Percentiles rank a stretch among this genome's conserved stretches.
These are phyloP conservation scores for Ophiothrix spiculata DNA, from an alignment of 35 echinoderm and acorn worm species.

Conservation along the genomic window DNA sequence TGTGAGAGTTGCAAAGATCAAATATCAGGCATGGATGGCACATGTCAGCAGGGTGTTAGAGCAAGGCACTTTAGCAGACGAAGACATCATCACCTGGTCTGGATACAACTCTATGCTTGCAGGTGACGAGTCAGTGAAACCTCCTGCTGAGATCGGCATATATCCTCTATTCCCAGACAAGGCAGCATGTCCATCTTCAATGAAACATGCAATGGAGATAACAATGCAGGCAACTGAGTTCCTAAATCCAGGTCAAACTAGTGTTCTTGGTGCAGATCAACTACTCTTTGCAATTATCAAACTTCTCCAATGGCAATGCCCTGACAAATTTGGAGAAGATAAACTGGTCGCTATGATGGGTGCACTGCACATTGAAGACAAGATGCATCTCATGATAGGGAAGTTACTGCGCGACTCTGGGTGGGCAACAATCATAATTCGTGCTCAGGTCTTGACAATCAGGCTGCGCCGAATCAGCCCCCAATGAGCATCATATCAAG, in stretches of 20 bases:
- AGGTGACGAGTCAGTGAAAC: not conserved
- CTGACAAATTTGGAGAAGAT: constrained; percentile 18
- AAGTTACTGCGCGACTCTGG: constrained; percentile 28
- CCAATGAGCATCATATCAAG: constrained; percentile 32
- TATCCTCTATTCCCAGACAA: constrained; percentile 30
- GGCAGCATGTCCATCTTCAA: constrained; percentile 22
- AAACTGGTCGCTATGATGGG: constrained; percentile 37
- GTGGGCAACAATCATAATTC: constrained; percentile 7
- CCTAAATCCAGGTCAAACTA: not conserved
- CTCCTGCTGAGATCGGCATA: not conserved
- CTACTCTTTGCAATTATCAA: constrained; percentile 12
- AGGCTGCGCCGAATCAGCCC: constrained; percentile 22
- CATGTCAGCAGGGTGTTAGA: not conserved
- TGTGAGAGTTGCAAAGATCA: not conserved
- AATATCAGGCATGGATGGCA: not conserved
- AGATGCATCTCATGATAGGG: constrained; percentile 36
- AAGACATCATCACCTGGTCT: constrained; percentile 19
- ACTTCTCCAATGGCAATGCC: constrained; percentile 24
- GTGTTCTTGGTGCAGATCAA: not conserved
- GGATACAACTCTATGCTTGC: constrained; percentile 31
- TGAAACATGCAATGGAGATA: constrained; percentile 17
- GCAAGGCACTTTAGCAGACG: not conserved
- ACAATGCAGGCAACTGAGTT: constrained; percentile 10
- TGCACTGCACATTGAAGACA: constrained; percentile 23
- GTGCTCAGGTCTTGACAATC: constrained; percentile 25